These are phyloP conservation scores for Sciurus vulgaris DNA, from an alignment of 2,797 vertebrate species.

Conservation along the genomic window DNA sequence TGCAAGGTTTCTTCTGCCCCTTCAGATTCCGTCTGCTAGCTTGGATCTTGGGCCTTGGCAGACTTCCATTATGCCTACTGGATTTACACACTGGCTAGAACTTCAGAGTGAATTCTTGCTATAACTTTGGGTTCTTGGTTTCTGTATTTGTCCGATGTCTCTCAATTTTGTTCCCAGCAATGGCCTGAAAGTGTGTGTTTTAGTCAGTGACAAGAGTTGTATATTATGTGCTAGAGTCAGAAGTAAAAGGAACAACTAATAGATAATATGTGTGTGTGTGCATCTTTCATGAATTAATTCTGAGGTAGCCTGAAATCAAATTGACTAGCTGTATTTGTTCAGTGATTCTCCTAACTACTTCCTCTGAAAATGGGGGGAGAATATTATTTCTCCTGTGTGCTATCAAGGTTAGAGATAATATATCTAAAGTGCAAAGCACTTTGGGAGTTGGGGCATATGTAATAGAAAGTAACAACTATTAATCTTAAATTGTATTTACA, in stretches of 20 bases:
- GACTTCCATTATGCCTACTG: background rate
- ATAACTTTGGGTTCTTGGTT: constrained; percentile 29
- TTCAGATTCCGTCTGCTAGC: constrained; percentile 4
- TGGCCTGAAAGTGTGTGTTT: background rate
- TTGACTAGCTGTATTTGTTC: background rate
- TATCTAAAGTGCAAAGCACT: background rate
- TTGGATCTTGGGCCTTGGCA: background rate
- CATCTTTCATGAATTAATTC: constrained; percentile 34
- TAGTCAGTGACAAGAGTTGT: background rate
- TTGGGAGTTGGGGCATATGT: background rate
- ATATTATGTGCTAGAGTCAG: constrained; percentile 15
- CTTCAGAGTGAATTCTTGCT: constrained; percentile 56
- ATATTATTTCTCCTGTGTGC: background rate
- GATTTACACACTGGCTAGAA: constrained; percentile 54
- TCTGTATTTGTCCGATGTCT: constrained; percentile 34
- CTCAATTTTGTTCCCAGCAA: background rate
- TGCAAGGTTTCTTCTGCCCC: background rate
- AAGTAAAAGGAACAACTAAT: constrained; percentile 65
- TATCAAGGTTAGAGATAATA: constrained; percentile 6
- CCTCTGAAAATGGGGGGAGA: constrained; percentile 10
- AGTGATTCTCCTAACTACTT: background rate
- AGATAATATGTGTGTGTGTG: background rate
- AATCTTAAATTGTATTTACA: constrained; percentile 51
- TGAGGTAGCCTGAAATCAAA: constrained; percentile 15
- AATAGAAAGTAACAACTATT: background rate